Evolutionary conservation across 2,797 vertebrate genomes (phyloP).

Genomic region (Lophius americanus): DNA sequence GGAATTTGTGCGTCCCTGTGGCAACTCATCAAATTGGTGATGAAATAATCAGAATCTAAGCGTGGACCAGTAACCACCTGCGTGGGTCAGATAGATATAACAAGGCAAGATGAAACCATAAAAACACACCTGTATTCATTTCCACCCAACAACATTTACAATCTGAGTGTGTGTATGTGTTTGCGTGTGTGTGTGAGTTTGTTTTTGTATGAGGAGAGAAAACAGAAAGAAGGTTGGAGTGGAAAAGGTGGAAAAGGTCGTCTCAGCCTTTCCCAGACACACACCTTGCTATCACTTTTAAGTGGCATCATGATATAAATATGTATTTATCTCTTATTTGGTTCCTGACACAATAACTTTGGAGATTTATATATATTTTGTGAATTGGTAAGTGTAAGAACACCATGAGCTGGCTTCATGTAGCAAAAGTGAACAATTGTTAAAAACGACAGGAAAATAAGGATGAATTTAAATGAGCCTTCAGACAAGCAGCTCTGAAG

Average conservation of each 20-base stretch:
- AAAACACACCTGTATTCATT: constrained; percentile 69
- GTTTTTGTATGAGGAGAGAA: no score
- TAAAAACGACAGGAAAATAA: constrained; percentile 2
- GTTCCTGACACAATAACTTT: background rate
- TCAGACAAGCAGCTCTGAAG: constrained; percentile 1
- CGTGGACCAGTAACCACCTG: constrained; percentile 51
- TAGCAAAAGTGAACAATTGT: background rate
- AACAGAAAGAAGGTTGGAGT: no score
- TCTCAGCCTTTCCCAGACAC: no score
- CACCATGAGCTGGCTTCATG: background rate
- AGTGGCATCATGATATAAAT: no score
- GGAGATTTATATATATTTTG: background rate
- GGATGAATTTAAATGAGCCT: constrained; percentile 3
- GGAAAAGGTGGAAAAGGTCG: no score
- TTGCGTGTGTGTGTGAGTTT: background rate
- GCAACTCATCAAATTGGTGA: constrained; percentile 49
- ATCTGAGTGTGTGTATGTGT: constrained; percentile 17
- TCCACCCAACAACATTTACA: constrained; percentile 59
- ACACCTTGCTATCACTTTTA: no score
- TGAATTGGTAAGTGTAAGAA: constrained; percentile 3
- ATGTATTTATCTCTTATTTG: no score
- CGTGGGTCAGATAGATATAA: constrained; percentile 70
- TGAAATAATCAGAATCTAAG: constrained; percentile 60
- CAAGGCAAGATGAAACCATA: constrained; percentile 64
- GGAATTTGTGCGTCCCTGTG: constrained; percentile 23